phyloP scores from a whole-genome alignment of 2,888 invertebrate species.

The Drosophila kokeensis region DNA sequence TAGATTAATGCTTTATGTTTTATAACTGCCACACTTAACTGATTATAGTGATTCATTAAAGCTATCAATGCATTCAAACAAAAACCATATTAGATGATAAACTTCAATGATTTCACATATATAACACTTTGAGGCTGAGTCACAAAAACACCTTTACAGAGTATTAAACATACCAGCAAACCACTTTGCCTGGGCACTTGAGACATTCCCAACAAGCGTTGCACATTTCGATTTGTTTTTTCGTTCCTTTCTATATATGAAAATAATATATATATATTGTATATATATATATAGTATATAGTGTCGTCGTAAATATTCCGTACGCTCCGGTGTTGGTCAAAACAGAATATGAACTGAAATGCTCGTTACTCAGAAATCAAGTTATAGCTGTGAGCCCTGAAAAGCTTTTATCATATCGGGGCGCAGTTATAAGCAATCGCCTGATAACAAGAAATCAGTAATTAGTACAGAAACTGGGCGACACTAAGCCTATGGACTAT shows the following conservation, averaged over 20 bases:
- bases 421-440: conserved; percentile 29
- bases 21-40: background rate
- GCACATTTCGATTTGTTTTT: conserved; percentile 72
- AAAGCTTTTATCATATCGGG: conserved; percentile 73
- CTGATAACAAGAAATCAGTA: conserved; percentile 58
- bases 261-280: conserved; percentile 2
- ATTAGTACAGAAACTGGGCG: conserved; percentile 45
- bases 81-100: background rate
- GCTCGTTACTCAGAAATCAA: conserved; percentile 30
- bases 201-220: conserved; percentile 79
- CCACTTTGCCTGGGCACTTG: conserved; percentile 82
- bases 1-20: background rate
- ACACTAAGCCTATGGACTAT: conserved; percentile 22
- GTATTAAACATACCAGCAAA: conserved; percentile 80
- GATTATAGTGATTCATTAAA: background rate
- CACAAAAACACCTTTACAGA: conserved; percentile 5
- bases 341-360: conserved; percentile 65
- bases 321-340: conserved; percentile 43
- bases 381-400: conserved; percentile 39
- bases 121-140: conserved; percentile 19
- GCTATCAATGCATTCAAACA: background rate
- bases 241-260: conserved; percentile 11
- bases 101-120: conserved; percentile 7
- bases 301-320: conserved; percentile 1
- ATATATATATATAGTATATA: conserved; percentile 15